phyloP scores from a whole-genome alignment of 1,140 invertebrate species.

The Matsumurasca onukii region DNA sequence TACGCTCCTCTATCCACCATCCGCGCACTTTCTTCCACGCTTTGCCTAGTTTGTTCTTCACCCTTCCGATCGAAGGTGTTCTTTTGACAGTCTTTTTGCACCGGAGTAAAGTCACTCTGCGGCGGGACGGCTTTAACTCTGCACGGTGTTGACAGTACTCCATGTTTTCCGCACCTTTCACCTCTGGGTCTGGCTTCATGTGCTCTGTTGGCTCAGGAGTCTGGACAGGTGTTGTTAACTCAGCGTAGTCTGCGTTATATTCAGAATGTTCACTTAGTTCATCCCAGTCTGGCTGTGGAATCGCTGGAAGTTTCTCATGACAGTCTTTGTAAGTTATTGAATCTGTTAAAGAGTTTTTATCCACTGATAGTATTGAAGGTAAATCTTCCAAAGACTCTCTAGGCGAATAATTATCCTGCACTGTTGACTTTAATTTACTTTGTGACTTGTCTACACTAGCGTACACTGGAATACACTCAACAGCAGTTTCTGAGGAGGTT shows the following conservation, averaged over 20 bases:
- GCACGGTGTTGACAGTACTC: conserved; percentile 29
- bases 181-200: background rate
- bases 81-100: conserved; percentile 19
- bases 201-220: conserved; percentile 2
- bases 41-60: conserved; percentile 22
- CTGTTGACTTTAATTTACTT: conserved; percentile 6
- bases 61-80: conserved; percentile 16
- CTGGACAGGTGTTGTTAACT: conserved; percentile 13
- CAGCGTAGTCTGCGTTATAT: conserved; percentile 30
- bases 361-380: conserved; percentile 12
- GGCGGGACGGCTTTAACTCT: conserved; percentile 8
- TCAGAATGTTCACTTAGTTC: conserved; percentile 18
- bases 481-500: conserved; percentile 3
- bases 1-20: conserved; percentile 32
- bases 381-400: conserved; percentile 6
- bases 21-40: conserved; percentile 29
- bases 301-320: background rate
- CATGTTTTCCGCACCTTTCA: conserved; percentile 15
- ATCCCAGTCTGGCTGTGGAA: conserved; percentile 31
- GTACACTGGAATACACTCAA: conserved; percentile 22
- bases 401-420: background rate
- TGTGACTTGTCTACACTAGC: conserved; percentile 16
- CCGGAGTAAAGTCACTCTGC: conserved; percentile 21
- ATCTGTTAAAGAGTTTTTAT: background rate
- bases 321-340: conserved; percentile 12